Evolutionary conservation across 2,888 invertebrate genomes (phyloP), one percentile per base, ranked within the genome.

Genomic region (Blomia tropicalis): DNA sequence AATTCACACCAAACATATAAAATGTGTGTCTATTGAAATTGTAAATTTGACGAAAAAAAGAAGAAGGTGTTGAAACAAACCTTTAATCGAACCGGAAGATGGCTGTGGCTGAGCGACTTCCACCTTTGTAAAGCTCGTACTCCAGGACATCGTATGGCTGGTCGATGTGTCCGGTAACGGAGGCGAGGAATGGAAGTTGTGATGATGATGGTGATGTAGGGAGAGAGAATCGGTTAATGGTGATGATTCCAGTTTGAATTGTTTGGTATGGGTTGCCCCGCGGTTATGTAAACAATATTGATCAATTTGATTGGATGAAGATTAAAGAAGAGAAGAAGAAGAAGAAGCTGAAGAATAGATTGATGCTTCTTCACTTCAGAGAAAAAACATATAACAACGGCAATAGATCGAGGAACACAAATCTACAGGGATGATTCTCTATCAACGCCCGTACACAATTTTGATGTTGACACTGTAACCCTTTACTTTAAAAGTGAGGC

Each of bases 51-150:
- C n/a, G n/a, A n/a, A n/a, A n/a, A n/a, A n/a, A n/a, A n/a, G n/a
- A n/a, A n/a, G n/a, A n/a, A n/a, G n/a, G n/a, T n/a, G 22, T 31
- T 23, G 17, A 17, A 11, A 61, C 66, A 56, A 56, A 68, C 68
- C 68, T 66, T 68, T 68, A 27, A 68, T 68, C 58, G 68, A 68
- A 58, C 68, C 68, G 22, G 67, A 67, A 60, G 68, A 68, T 23
- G 68, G 67, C 58, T 68, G 68, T 47, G 68, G 68, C 62, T 68
- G 68, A 11, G 67, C 68, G 56, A 68, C 67, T 66, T 68, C 68
- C 62, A 68, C 68, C 64, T 68, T 68, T 44, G 66, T 66, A 63
- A 65, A 67, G 62, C 63, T 67, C 60, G 60, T 67, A 63, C 62
- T 66, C 68, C 68, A 68, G 53, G 68, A 68, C 67, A 68, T 68